Base-by-base conservation (phyloP, 2,888 invertebrate genomes). In the Oasisia sp. region DNA sequence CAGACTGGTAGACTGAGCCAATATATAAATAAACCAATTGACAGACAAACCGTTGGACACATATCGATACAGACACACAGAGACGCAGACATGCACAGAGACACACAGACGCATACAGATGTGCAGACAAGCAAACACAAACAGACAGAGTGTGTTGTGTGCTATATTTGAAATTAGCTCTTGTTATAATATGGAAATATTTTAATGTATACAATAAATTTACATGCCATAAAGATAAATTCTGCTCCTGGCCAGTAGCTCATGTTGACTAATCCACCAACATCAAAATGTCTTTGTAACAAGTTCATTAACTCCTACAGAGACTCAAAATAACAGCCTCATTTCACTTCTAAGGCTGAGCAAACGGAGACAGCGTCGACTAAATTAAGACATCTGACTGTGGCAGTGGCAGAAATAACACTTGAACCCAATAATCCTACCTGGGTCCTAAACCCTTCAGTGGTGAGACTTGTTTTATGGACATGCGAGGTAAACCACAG, bases 41-140 rank as follows among this genome's bases (percentile, higher is more conserved):
- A 50, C 50, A 50, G 0, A 50, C 50, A 50, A 50, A 50, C 50
- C 5, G 50, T 12, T 1, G 50, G 12, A 50, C 50, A 50, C 27
- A 91, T 56, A 91, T 32, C 89, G 50, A 91, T 32, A 50, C 14
- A 91, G 56, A 74, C 56, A 91, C 91, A 91, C 50, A 56, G 56
- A 91, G 8, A 91, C 91, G 19, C 89, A 89, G 5, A 89, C 91
- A 38, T 38, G 38, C 38, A 50, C 91, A 91, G 12, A 32, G 56
- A 91, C 58, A 19, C 91, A 91, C 0, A 56, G 38, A 38, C 4
- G 38, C 38, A 1, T 8, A 91, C 58, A 50, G 27, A 91, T 19
- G 50, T n/a, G 74, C 58, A 91, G 50, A 50, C 58, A 91, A 58
- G 50, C 91, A 91, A 11, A 50, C 50, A 9, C 50, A 50, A 50